Percentiles rank a stretch among this genome's conserved stretches.
Conservation (phyloP, 2,113 vertebrate species). For the Oreochromis spilurus region DNA sequence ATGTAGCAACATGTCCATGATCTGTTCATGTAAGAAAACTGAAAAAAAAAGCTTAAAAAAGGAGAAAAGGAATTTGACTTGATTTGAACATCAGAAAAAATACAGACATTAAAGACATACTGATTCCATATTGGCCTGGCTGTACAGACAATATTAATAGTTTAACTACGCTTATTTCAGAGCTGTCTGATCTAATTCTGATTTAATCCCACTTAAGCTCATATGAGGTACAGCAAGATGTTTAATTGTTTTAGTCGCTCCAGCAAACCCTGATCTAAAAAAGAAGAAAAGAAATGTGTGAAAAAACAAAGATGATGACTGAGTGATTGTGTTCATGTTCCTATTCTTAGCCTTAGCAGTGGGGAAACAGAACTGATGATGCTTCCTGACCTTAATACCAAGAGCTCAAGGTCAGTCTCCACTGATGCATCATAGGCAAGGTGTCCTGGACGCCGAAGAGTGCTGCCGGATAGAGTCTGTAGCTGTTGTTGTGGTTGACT, state of each 20-base stretch:
- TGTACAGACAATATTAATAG: neutral
- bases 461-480: slow-evolving; percentile 55
- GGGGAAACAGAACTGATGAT: slow-evolving; percentile 63
- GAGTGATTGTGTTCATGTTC: slow-evolving; percentile 27
- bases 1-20: neutral
- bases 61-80: neutral
- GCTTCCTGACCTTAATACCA: slow-evolving; percentile 60
- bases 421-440: slow-evolving; percentile 67
- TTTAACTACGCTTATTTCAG: neutral
- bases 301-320: slow-evolving; percentile 24
- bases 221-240: neutral
- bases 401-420: slow-evolving; percentile 71
- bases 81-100: neutral
- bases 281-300: neutral
- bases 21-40: neutral
- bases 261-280: neutral
- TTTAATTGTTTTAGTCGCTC: neutral
- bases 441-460: slow-evolving; percentile 50
- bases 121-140: neutral
- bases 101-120: neutral
- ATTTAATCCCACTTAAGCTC: neutral
- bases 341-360: slow-evolving; percentile 60
- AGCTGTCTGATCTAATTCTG: neutral
- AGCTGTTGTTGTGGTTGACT: slow-evolving; percentile 48
- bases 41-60: neutral